These are phyloP conservation scores for Acanthosepion esculentum DNA, from an alignment of 2,888 invertebrate genomes.

Conservation along the genomic window DNA sequence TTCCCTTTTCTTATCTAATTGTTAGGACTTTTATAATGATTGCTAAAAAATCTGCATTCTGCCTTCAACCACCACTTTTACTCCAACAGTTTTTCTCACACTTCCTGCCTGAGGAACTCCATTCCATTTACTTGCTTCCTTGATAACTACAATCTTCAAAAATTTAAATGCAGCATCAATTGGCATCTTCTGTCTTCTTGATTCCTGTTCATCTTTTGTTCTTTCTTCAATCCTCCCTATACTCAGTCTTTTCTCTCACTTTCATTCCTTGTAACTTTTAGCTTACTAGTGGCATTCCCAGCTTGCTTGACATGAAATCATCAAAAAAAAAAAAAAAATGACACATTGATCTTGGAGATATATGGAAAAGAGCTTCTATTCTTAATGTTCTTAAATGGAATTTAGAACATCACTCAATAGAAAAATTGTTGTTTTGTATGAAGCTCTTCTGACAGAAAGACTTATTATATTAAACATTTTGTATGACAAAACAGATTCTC, in stretches of 20 bases:
- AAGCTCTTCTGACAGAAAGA: neutral
- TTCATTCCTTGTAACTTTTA: too few species aligned
- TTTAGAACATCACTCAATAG: neutral
- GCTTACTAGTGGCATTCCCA: too few species aligned
- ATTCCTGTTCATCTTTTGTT: too few species aligned
- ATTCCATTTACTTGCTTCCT: too few species aligned
- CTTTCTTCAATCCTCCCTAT: too few species aligned
- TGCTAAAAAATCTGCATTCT: neutral
- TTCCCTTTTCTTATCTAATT: neutral
- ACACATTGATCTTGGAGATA: slow-evolving; percentile 21
- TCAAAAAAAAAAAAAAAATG: neutral
- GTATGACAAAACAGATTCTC: neutral
- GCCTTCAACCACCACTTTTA: neutral
- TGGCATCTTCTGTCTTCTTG: too few species aligned
- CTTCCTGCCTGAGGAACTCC: too few species aligned
- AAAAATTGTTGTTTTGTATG: neutral
- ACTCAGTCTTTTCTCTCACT: too few species aligned
- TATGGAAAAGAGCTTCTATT: neutral
- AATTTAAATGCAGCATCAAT: too few species aligned
- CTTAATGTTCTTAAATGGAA: slow-evolving; percentile 1
- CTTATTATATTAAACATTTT: neutral
- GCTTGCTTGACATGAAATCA: too few species aligned
- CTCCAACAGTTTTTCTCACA: too few species aligned
- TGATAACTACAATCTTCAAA: too few species aligned
- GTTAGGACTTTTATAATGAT: neutral